Evolutionary conservation across 2,888 invertebrate genomes (phyloP), one percentile per base, ranked within the genome.

Genomic region (Seira sanloemensis): DNA sequence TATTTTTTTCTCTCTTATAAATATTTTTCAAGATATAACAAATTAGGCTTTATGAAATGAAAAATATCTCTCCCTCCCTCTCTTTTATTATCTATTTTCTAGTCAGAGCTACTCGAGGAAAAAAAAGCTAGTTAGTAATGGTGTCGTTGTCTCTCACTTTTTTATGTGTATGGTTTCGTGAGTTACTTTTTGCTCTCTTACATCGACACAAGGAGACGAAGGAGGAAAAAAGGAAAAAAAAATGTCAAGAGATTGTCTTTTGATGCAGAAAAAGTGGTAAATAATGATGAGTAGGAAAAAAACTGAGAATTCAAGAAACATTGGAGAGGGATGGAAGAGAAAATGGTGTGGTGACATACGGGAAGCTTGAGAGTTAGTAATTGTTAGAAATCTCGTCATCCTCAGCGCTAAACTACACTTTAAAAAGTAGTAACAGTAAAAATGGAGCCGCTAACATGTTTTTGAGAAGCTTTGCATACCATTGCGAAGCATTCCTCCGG

Each of bases 191-290:
- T 58, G 2, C n/a, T 58, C 58, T 37, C 37, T 37, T 12, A 37
- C 4, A 4, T 37, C 37, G 12, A 37, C 4, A 37, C 5, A 37
- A 4, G 4, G 5, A 67, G 18, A 54, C 18, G n/a, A 65, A 73
- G 46, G 25, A 69, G 23, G 74, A 80, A 58, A 37, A 37, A 37
- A 37, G 58, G 50, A 50, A 24, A 76, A 58, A 66, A 83, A 87
- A 87, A 87, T 86, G 87, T 87, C 86, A 84, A 87, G 84, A 88
- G 88, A 89, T 88, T 87, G 87, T 86, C 85, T 87, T 89, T 89
- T 89, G 88, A 89, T 89, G 88, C 81, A 86, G 88, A 89, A 88
- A 89, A 89, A 89, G 89, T 89, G 88, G 89, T 86, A 88, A 88
- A 89, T 89, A 87, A 89, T 89, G 89, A 89, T 88, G 88, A 89